These are phyloP conservation scores for Hoplostethus atlanticus DNA, from an alignment of 2,797 vertebrate genomes.

Conservation along the genomic window DNA sequence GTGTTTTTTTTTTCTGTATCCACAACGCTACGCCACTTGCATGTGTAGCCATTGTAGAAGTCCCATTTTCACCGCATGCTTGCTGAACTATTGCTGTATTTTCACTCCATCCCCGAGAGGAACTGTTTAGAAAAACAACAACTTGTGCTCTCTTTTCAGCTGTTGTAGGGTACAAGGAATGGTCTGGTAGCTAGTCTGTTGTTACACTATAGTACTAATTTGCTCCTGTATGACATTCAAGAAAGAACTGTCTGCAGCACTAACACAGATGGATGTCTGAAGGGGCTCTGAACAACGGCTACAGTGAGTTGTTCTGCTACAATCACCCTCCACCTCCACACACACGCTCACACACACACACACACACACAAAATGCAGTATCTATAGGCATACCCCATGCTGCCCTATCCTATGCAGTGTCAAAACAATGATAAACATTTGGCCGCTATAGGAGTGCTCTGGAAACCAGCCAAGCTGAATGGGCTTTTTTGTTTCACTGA, in stretches of 20 bases:
- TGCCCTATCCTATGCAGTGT: constrained; percentile 78
- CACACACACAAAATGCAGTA: constrained; percentile 38
- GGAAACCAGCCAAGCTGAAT: constrained; percentile 84
- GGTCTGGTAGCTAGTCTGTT: constrained; percentile 36
- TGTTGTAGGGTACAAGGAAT: constrained; percentile 21
- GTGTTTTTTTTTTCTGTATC: constrained; percentile 7
- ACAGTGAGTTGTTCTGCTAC: not conserved
- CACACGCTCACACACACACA: not conserved
- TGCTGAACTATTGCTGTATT: constrained; percentile 4
- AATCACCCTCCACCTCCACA: not conserved
- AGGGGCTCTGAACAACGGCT: constrained; percentile 13
- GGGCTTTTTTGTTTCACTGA: constrained; percentile 82
- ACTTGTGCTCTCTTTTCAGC: not conserved
- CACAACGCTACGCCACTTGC: constrained; percentile 4
- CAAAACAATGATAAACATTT: constrained; percentile 87
- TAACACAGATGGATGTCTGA: constrained; percentile 22
- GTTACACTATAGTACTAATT: constrained; percentile 43
- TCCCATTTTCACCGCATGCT: not conserved
- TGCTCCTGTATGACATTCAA: constrained; percentile 26
- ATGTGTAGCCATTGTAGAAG: not conserved
- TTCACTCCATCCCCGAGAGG: constrained; percentile 14
- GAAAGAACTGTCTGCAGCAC: constrained; percentile 11
- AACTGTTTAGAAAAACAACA: constrained; percentile 18
- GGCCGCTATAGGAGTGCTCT: constrained; percentile 79
- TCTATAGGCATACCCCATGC: constrained; percentile 80